Evolutionary conservation across 1,140 invertebrate species (phyloP).

Genomic region (Aphaenogaster floridana): DNA sequence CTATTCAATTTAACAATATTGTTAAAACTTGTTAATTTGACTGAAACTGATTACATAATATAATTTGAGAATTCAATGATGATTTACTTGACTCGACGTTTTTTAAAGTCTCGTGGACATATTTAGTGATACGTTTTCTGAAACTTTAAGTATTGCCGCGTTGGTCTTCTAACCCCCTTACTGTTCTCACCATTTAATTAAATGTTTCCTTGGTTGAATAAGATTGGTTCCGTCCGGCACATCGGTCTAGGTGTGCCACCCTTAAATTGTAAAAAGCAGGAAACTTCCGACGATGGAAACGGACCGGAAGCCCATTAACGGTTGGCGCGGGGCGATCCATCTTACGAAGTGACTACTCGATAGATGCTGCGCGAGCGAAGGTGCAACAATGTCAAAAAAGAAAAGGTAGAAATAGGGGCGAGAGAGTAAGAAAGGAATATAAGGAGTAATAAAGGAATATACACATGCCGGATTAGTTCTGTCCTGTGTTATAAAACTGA

Average conservation of each 20-base stretch:
- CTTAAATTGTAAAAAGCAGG: conserved; percentile 62
- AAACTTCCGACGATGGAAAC: conserved; percentile 64
- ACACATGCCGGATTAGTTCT: conserved; percentile 30
- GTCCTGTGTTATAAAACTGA: conserved; percentile 3
- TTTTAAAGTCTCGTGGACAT: not conserved
- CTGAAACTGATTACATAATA: not conserved
- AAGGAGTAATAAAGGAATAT: conserved; percentile 46
- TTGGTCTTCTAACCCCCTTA: not conserved
- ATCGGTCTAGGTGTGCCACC: conserved; percentile 51
- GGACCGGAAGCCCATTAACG: conserved; percentile 71
- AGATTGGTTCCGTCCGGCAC: conserved; percentile 44
- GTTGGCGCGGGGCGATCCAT: conserved; percentile 63
- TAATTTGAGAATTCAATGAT: not conserved
- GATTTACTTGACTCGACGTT: not conserved
- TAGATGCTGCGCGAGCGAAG: conserved; percentile 48
- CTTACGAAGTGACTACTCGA: conserved; percentile 65
- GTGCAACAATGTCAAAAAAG: conserved; percentile 49
- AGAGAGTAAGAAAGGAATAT: conserved; percentile 32
- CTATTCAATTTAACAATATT: not conserved
- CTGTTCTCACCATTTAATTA: conserved; percentile 43
- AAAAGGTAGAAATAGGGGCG: not conserved
- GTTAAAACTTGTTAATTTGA: not conserved
- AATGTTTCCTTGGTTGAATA: conserved; percentile 48
- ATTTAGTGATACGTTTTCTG: conserved; percentile 4
- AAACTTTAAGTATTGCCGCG: not conserved